phyloP scores from a whole-genome alignment of 2,113 vertebrate species.

The Tautogolabrus adspersus region DNA sequence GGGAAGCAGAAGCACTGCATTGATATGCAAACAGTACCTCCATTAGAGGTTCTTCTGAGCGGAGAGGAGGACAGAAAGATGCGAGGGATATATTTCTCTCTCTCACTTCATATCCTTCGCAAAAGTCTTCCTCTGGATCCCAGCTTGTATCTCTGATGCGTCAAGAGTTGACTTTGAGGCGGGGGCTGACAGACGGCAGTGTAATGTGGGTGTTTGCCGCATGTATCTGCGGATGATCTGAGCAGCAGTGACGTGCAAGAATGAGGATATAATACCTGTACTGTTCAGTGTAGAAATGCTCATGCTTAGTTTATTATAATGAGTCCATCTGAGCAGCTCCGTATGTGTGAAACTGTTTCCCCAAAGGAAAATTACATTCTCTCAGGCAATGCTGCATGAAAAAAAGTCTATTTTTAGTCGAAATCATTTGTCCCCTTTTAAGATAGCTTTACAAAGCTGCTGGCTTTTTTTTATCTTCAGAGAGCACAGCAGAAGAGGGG shows the following conservation, averaged over 20 bases:
- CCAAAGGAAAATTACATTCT: not conserved
- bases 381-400: not conserved
- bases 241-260: constrained; percentile 17
- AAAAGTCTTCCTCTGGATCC: constrained; percentile 56
- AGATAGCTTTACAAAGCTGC: not conserved
- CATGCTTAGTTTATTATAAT: not conserved
- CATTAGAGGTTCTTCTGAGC: constrained; percentile 72
- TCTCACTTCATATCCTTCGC: constrained; percentile 37
- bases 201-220: constrained; percentile 45
- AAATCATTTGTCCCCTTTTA: not conserved
- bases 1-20: constrained; percentile 70
- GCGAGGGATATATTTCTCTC: constrained; percentile 42
- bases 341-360: not conserved
- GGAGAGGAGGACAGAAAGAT: constrained; percentile 55
- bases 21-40: constrained; percentile 80
- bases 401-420: constrained; percentile 1
- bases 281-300: not conserved
- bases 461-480: not conserved
- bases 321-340: constrained; percentile 26
- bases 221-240: constrained; percentile 34
- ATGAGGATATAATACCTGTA: constrained; percentile 9
- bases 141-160: constrained; percentile 46
- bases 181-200: constrained; percentile 40
- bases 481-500: not conserved
- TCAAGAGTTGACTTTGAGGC: constrained; percentile 34